phyloP scores from a whole-genome alignment of 2,888 invertebrate species.

The Andrena praecox region DNA sequence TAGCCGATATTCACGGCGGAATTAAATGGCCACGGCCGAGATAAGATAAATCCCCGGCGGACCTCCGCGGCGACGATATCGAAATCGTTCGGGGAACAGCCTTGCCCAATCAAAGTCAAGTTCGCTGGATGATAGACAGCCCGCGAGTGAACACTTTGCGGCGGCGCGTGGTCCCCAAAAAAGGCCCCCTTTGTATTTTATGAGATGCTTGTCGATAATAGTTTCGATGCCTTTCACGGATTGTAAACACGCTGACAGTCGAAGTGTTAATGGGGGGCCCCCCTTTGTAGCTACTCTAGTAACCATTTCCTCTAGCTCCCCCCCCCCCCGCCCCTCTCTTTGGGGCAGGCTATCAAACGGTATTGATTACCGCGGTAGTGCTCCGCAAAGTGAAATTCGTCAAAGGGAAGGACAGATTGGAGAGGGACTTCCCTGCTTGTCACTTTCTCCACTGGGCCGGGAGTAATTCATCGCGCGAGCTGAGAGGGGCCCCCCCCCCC shows the following conservation, averaged over 20 bases:
- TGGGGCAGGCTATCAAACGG: too few species aligned
- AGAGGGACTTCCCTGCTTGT: not conserved
- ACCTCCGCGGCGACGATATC: slow-evolving; percentile 23
- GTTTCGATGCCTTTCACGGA: too few species aligned
- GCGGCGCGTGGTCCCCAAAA: too few species aligned
- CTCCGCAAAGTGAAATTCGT: slow-evolving; percentile 22
- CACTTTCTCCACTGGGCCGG: slow-evolving; percentile 39
- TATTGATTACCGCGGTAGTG: not conserved
- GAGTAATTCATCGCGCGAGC: slow-evolving; percentile 33
- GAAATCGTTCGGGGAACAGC: slow-evolving; percentile 26
- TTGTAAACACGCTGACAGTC: too few species aligned
- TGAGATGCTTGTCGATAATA: too few species aligned
- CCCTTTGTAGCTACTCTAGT: too few species aligned
- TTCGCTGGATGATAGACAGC: slow-evolving; percentile 11
- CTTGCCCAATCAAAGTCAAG: slow-evolving; percentile 35
- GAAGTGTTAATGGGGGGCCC: too few species aligned
- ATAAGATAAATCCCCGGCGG: slow-evolving; percentile 40
- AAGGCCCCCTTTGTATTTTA: too few species aligned
- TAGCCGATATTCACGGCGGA: not conserved
- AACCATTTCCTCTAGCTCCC: too few species aligned
- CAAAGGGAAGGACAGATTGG: slow-evolving; percentile 30
- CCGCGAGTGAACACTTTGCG: too few species aligned
- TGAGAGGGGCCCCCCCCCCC: not conserved
- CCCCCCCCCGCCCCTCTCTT: too few species aligned
- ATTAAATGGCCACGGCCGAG: slow-evolving; percentile 31